Evolutionary conservation across 2,113 vertebrate genomes (phyloP).

Genomic region (Uropsilus gracilis): DNA sequence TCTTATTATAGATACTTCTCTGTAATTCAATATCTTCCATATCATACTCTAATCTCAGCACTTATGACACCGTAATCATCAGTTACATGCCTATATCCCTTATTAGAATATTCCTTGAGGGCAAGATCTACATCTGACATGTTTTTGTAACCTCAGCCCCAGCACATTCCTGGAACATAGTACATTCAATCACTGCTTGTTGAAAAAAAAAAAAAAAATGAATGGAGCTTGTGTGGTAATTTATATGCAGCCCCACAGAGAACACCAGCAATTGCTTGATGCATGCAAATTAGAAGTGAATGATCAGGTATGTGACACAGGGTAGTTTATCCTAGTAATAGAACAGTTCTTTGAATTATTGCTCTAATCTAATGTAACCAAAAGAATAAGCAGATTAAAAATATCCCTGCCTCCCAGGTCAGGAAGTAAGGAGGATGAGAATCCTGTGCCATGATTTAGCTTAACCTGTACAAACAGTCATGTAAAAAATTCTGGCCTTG

Average conservation of each 20-base stretch:
- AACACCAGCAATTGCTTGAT: background rate
- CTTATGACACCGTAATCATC: slow-evolving; percentile 20
- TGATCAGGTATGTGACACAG: background rate
- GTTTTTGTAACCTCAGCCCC: slow-evolving; percentile 69
- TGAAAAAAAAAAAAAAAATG: background rate
- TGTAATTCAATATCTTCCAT: slow-evolving; percentile 3
- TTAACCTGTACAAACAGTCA: background rate
- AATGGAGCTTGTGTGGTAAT: background rate
- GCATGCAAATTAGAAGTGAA: background rate
- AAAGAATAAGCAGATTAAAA: background rate
- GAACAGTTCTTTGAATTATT: background rate
- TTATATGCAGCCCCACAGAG: background rate
- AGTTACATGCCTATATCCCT: slow-evolving; percentile 16
- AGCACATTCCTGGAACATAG: slow-evolving; percentile 28
- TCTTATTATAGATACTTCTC: background rate
- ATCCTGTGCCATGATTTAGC: background rate
- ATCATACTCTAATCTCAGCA: background rate
- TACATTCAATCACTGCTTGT: slow-evolving; percentile 37
- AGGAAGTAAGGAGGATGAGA: background rate
- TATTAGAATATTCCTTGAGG: slow-evolving; percentile 66
- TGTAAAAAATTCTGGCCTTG: background rate
- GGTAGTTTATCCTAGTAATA: background rate
- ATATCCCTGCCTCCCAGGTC: rapidly evolving
- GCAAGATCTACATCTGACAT: slow-evolving; percentile 45
- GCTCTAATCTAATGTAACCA: background rate